Conservation (phyloP, 2,888 invertebrate species). For the Keiferia lycopersicella region DNA sequence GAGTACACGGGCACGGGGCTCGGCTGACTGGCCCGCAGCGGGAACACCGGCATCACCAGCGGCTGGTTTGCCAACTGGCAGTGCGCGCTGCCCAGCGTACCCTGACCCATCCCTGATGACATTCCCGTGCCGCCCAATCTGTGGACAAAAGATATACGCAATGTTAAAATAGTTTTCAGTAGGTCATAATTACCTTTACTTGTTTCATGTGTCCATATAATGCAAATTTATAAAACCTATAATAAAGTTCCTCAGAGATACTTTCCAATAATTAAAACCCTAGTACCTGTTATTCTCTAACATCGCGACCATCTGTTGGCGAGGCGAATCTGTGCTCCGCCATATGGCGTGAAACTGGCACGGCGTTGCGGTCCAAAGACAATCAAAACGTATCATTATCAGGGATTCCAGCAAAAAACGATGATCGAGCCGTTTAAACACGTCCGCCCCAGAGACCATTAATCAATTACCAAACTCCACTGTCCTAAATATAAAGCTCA, state of each 20-base stretch:
- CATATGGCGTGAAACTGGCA: slow-evolving; percentile 67
- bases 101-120: slow-evolving; percentile 82
- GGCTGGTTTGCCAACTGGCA: slow-evolving; percentile 87
- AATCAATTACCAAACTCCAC: slow-evolving; percentile 76
- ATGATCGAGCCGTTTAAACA: slow-evolving; percentile 70
- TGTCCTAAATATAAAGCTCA: slow-evolving; percentile 67
- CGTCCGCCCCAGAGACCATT: slow-evolving; percentile 73
- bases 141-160: slow-evolving; percentile 41
- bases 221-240: too few relatives aligned
- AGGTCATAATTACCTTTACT: too few relatives aligned
- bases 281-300: slow-evolving; percentile 33
- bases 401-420: slow-evolving; percentile 69
- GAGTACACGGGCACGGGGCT: slow-evolving; percentile 89
- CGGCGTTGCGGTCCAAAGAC: slow-evolving; percentile 58
- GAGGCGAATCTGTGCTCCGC: slow-evolving; percentile 61
- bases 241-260: neutral
- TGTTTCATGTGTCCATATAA: too few relatives aligned
- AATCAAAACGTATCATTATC: slow-evolving; percentile 77
- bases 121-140: slow-evolving; percentile 80
- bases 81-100: slow-evolving; percentile 83
- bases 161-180: neutral
- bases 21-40: slow-evolving; percentile 90
- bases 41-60: slow-evolving; percentile 94
- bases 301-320: slow-evolving; percentile 53
- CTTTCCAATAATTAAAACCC: slow-evolving; percentile 4